Conservation (phyloP, 2,797 vertebrate species). For the Acrossocheilus wenchowensis region DNA sequence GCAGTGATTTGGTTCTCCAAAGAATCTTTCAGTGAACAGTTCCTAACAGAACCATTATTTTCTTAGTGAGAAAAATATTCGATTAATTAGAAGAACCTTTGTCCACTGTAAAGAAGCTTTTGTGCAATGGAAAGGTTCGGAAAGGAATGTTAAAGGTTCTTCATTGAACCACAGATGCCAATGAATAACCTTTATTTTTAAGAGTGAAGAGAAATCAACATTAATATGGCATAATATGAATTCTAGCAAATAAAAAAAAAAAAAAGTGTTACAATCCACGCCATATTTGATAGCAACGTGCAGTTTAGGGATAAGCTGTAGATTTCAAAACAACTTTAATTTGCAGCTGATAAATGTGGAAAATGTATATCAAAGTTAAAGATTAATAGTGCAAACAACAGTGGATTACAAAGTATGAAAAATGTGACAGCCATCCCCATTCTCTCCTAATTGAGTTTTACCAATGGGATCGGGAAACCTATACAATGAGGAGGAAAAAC, state of each 20-base stretch:
- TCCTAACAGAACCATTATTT: not conserved
- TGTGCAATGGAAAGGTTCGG: not conserved
- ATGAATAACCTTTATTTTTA: not conserved
- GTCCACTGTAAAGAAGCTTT: not conserved
- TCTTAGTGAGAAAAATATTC: not conserved
- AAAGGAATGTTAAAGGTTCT: not conserved
- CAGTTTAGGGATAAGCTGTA: not conserved
- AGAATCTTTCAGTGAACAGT: not conserved
- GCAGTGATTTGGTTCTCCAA: not conserved
- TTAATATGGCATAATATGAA: not conserved
- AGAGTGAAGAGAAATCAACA: not conserved
- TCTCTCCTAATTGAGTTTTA: not conserved
- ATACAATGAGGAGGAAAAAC: constrained; percentile 37
- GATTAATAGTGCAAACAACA: not conserved
- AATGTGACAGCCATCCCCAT: not conserved
- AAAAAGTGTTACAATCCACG: not conserved
- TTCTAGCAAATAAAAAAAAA: not conserved
- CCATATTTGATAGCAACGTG: not conserved
- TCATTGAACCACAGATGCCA: not conserved
- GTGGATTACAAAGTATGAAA: not conserved
- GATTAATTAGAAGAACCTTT: not conserved
- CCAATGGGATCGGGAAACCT: not conserved
- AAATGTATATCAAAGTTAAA: not conserved
- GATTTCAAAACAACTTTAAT: not conserved
- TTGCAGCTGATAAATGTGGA: not conserved